Conservation (phyloP, 2,113 vertebrate genomes). For the Aythya baeri region DNA sequence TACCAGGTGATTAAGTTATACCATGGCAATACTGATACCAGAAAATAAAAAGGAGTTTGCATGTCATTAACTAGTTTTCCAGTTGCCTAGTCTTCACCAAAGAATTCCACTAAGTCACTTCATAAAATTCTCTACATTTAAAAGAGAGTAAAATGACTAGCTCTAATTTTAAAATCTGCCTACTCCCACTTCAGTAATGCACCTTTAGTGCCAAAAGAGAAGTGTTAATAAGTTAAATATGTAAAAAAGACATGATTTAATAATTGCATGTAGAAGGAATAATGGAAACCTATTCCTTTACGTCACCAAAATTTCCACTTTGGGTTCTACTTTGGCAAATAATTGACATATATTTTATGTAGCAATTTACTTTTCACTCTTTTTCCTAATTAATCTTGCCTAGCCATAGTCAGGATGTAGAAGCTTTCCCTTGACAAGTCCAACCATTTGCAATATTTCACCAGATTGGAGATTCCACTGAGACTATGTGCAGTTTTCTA, state of each 20-base stretch:
- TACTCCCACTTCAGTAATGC: constrained; percentile 38
- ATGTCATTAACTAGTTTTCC: neutral
- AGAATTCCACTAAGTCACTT: neutral
- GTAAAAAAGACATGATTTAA: neutral
- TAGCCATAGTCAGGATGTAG: neutral
- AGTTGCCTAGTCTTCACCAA: neutral
- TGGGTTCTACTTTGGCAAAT: neutral
- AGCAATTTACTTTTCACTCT: neutral
- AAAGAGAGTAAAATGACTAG: neutral
- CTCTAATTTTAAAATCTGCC: constrained; percentile 33
- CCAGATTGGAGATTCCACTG: neutral
- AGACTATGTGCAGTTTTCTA: neutral
- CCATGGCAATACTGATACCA: neutral
- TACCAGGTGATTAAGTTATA: neutral
- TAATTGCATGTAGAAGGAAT: neutral
- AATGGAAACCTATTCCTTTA: neutral
- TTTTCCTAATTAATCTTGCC: neutral
- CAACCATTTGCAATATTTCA: neutral
- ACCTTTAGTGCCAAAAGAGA: constrained; percentile 4
- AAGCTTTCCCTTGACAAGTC: neutral
- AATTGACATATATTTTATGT: neutral
- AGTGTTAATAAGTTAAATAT: constrained; percentile 5
- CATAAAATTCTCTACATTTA: neutral
- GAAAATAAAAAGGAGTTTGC: neutral
- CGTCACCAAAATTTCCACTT: neutral